Evolutionary conservation across 2,113 vertebrate species (phyloP), one percentile per base, ranked within the genome.

Genomic region (Amia ocellicauda): DNA sequence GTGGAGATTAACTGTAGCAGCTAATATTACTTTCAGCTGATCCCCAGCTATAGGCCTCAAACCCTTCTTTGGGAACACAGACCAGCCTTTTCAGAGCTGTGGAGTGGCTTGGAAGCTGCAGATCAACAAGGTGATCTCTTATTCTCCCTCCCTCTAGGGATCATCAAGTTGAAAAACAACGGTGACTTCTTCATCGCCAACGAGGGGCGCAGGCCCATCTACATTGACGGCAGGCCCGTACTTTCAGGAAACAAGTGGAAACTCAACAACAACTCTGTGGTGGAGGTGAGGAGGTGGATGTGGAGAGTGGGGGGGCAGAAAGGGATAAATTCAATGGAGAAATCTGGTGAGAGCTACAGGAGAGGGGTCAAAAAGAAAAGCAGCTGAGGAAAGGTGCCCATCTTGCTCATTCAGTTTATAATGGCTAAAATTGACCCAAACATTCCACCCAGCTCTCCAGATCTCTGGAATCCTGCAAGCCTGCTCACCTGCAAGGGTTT

Each of bases 121-220:
- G 31, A 11, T 11, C 31, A 36, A 11, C 31, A 7, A 36, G 31
- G 31, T 36, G 31, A 36, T 11, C 5, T 5, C 31, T 36, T 36
- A 11, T n/a, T 63, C 29, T 27, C 17, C 29, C 69, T 54, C 43
- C 59, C 40, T 56, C 1, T 71, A 98, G 95, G 95, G 24, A 89
- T 97, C 76, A 97, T 98, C 68, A 98, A 98, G 71, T 74, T 98
- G 69, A 98, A 96, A 76, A 97, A 96, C 67, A 97, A 95, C 0
- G 95, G 95, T 0, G 95, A 98, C 60, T 98, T 98, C 78, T 96
- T 98, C 77, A 92, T 98, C 1, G 94, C 93, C 40, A 98, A 97
- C 0, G 95, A 98, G 78, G 95, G 95, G 22, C 87, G 93, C 11
- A 85, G 95, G 62, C 94, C 95, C 20, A 92, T 98, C 76, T 97